Base-by-base conservation (phyloP, 2,113 vertebrate species). In the Megatriorchis doriae region DNA sequence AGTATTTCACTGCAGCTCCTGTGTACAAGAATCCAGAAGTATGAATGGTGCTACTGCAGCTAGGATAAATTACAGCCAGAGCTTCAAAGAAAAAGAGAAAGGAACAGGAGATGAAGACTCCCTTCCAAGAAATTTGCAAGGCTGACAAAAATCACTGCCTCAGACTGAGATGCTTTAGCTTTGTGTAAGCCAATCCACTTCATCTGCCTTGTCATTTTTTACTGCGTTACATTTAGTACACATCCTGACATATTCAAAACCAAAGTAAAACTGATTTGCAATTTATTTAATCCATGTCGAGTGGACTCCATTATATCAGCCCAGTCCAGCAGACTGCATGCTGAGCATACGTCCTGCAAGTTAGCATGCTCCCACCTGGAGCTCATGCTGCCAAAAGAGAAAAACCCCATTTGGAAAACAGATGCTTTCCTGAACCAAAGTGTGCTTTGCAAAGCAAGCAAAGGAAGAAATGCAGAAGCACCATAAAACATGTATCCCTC, bases 81-180 rank as follows among this genome's bases (percentile, higher is more conserved):
- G n/a, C 80, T 92, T 98, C 92, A 96, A 93, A 88, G 75, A 85
- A 68, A 84, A 92, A 94, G 71, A 90, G 68, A 96, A 96, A 90
- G 72, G 61, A 97, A 90, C 90, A 93, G 84, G 71, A 93, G 93
- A 93, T 53, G 59, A 93, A 95, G 53, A 81, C 65, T 89, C 65
- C n/a, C 52, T 80, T 79, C 71, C 73, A 84, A 85, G 56, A 88
- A 89, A 92, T 56, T 58, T 53, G 71, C 56, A 66, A 58, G 34
- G 82, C 67, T 67, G n/a, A 88, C 68, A 86, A 53, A 85, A 88
- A 63, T 43, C 38, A 73, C 26, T 81, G 66, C 42, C 80, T 81
- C 47, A 65, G 81, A 78, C 20, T 2, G 5, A 74, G 25, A 26
- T 10, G 55, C 16, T 92, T 81, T 47, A 72, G 27, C 13, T 91